Base-by-base conservation (phyloP, 2,888 invertebrate genomes). In the Drosophila paracracens region DNA sequence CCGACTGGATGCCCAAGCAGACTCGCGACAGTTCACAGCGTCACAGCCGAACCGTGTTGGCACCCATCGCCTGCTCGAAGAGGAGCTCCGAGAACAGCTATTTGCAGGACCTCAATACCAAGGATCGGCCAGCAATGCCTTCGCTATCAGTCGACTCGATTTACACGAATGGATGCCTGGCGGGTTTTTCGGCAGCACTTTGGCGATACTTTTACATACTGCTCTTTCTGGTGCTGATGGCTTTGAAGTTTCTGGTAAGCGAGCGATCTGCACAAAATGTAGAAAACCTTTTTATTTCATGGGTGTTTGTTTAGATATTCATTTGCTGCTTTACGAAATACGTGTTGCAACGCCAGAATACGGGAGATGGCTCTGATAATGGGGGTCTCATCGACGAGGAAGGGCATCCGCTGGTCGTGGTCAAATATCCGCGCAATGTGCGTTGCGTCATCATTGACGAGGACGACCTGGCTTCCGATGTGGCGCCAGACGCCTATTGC, bases 21-120 rank as follows among this genome's bases (percentile, higher is more conserved):
- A 18, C 16, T 18, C 50, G 6, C 7, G 74, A 67, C 51, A 56
- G 27, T 2, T 50, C 67, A 10, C n/a, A 27, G 3, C 21, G 43
- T 18, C 8, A 13, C 18, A 52, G 13, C 4, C 61, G 53, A 18
- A 25, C 60, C 1, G 58, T 88, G 5, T 58, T 92, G 21, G 91
- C 92, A 4, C 92, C 92, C 0, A 91, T 88, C 58, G 90, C 91
- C 4, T 92, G 92, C 51, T 90, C 90, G 61, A 92, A 89, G 58
- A 79, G 75, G 1, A 43, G 65, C 7, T 74, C 76, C 21, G 43
- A 71, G 7, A 71, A 60, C 5, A 83, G 74, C 13, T 83, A 82
- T 38, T 4, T 21, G 7, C 13, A 46, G 21, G 56, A 81, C 11
- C 3, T 50, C 4, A 52, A 40, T 13, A 68, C 40, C 13, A 54